Base-by-base conservation (phyloP, 2,113 vertebrate genomes). In the Prietella phreatophila region DNA sequence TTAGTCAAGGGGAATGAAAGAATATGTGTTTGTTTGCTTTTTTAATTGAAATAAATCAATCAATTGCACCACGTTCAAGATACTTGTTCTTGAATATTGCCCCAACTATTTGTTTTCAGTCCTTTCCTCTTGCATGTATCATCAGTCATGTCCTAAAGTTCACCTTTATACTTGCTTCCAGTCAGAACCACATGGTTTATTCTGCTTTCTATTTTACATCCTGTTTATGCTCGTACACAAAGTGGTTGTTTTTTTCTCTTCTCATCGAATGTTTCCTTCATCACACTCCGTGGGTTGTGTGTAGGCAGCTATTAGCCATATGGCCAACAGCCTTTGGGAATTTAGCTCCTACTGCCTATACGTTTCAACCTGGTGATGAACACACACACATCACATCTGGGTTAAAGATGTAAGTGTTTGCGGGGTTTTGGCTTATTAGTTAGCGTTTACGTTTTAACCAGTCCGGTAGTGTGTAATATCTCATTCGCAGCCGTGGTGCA, bases 381-480 rank as follows among this genome's bases (percentile, higher is more conserved):
- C n/a, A 69, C 53, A 69, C 82, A 69, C 82, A 75, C 85, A 33
- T 36, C 82, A 78, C 86, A 86, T 83, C 83, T 47, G 75, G 87
- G 53, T 56, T 63, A 86, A 80, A 53, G 76, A 83, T 76, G 61
- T 50, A 73, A 27, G 17, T 15, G 27, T 84, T 71, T 30, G 58
- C 84, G 85, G 87, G 55, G 76, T 87, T 81, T 90, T 81, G 80
- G 85, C 84, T 88, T 75, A 86, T 87, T 87, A 87, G 36, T 53
- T n/a, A 80, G 10, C 7, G 39, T 60, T 82, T 60, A 39, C 69
- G 5, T 47, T 82, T 42, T 61, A n/a, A 67, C 39, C 85, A 61
- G 71, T 82, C 80, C 83, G 58, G 30, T 42, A 80, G 79, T 83
- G 63, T 76, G 65, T 85, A 75, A 60, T 33, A 60, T 47, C 36